A percentile compares a stretch with the other conserved stretches of the same genome.
Conservation (phyloP, 2,888 invertebrate genomes). For the Bibio marci region DNA sequence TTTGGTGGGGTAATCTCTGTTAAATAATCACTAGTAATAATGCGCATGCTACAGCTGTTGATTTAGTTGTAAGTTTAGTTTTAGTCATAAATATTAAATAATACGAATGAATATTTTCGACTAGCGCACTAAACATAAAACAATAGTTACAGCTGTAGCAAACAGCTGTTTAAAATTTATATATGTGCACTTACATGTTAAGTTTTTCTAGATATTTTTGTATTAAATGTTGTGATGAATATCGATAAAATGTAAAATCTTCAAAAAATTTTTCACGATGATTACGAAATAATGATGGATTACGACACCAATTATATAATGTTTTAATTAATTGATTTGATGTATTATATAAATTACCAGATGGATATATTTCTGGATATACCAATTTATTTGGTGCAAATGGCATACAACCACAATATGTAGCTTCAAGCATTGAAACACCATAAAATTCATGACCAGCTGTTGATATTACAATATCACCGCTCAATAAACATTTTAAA, state of each 20-base stretch:
- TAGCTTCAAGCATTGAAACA: constrained; percentile 58
- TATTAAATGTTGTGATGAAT: constrained; percentile 25
- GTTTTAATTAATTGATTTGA: constrained; percentile 37
- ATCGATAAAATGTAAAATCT: constrained; percentile 27
- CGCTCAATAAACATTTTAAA: constrained; percentile 32
- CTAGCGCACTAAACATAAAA: too few species aligned
- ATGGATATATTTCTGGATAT: constrained; percentile 55
- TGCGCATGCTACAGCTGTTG: too few species aligned
- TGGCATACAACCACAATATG: constrained; percentile 49
- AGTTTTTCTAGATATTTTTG: constrained; percentile 22
- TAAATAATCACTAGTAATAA: too few species aligned
- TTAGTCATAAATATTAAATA: too few species aligned
- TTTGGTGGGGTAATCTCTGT: too few species aligned
- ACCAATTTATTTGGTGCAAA: constrained; percentile 48
- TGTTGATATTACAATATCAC: constrained; percentile 53
- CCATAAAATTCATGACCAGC: constrained; percentile 63
- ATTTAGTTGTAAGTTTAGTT: too few species aligned
- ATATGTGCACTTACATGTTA: too few species aligned
- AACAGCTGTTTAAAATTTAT: too few species aligned
- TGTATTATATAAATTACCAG: constrained; percentile 39
- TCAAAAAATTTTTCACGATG: constrained; percentile 23
- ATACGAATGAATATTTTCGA: too few species aligned
- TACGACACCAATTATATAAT: constrained; percentile 33
- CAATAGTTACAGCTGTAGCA: too few species aligned
- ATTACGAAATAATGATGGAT: constrained; percentile 28